A percentile compares a stretch with the other conserved stretches of the same genome.
phyloP scores from a whole-genome alignment of 2,888 invertebrate genomes.

The Congeria kusceri region DNA sequence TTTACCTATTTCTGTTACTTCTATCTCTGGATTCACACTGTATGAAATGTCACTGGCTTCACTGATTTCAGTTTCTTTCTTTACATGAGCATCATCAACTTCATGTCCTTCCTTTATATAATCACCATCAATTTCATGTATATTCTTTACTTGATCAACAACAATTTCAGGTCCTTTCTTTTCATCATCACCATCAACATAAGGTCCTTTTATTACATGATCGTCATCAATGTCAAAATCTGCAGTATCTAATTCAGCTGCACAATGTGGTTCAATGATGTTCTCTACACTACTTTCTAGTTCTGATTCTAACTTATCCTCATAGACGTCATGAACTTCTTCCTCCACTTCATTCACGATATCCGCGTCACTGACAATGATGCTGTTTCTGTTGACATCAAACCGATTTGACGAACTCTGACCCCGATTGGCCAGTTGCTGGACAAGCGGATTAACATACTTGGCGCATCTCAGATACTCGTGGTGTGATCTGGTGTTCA shows the following conservation, averaged over 20 bases:
- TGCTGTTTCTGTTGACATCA: constrained; percentile 30
- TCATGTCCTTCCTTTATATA: too few relatives aligned
- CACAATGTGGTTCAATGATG: constrained; percentile 5
- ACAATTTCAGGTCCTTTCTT: too few relatives aligned
- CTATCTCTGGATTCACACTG: too few relatives aligned
- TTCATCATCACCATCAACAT: too few relatives aligned
- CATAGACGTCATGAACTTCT: constrained; percentile 38
- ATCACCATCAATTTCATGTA: too few relatives aligned
- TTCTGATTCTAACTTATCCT: constrained; percentile 40
- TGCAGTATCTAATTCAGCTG: constrained; percentile 26
- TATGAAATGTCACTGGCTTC: too few relatives aligned
- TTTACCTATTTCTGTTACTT: too few relatives aligned
- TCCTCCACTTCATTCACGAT: constrained; percentile 26
- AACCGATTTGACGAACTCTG: too few relatives aligned
- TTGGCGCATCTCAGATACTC: constrained; percentile 56
- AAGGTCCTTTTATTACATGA: background rate
- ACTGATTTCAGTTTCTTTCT: too few relatives aligned
- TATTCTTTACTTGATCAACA: too few relatives aligned
- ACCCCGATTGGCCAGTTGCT: constrained; percentile 30
- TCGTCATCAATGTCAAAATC: constrained; percentile 4
- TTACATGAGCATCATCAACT: too few relatives aligned
- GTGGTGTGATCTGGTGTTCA: constrained; percentile 58
- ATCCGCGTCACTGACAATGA: constrained; percentile 34
- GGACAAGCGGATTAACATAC: constrained; percentile 46
- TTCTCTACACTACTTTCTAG: constrained; percentile 40